These are phyloP conservation scores for Limonius californicus DNA, from an alignment of 1,140 invertebrate species.

Conservation along the genomic window DNA sequence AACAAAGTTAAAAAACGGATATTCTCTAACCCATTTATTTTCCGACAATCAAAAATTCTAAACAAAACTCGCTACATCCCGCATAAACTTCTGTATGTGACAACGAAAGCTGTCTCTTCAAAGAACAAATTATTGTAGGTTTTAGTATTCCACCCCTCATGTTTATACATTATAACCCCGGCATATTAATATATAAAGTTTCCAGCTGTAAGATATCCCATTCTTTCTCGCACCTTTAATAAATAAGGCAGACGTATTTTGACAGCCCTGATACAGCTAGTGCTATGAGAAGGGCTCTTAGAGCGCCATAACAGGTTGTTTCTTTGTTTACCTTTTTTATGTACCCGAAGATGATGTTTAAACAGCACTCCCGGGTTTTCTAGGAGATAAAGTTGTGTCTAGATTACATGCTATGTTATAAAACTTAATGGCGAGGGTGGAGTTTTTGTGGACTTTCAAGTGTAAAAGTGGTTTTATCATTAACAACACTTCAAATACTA, in stretches of 20 bases:
- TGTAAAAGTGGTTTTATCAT: too few relatives aligned
- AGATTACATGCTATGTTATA: neutral
- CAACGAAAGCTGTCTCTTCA: too few relatives aligned
- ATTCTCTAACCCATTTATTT: too few relatives aligned
- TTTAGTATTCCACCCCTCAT: too few relatives aligned
- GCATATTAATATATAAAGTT: neutral
- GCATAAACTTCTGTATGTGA: too few relatives aligned
- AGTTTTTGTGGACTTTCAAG: too few relatives aligned
- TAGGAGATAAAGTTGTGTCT: neutral
- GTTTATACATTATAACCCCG: neutral
- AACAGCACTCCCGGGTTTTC: neutral
- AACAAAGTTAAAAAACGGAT: too few relatives aligned
- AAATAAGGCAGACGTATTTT: neutral
- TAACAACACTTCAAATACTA: too few relatives aligned
- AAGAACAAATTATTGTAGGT: too few relatives aligned
- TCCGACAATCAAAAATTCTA: too few relatives aligned
- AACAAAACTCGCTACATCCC: too few relatives aligned
- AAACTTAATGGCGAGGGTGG: neutral
- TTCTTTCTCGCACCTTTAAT: neutral
- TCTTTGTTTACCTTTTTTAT: constrained; percentile 1
- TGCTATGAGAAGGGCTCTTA: neutral
- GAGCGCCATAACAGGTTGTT: neutral
- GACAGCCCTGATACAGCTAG: neutral
- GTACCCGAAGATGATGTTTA: neutral
- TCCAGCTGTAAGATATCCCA: neutral